phyloP scores from a whole-genome alignment of 64 coral and sea anemone genomes.

The Montipora sp. region DNA sequence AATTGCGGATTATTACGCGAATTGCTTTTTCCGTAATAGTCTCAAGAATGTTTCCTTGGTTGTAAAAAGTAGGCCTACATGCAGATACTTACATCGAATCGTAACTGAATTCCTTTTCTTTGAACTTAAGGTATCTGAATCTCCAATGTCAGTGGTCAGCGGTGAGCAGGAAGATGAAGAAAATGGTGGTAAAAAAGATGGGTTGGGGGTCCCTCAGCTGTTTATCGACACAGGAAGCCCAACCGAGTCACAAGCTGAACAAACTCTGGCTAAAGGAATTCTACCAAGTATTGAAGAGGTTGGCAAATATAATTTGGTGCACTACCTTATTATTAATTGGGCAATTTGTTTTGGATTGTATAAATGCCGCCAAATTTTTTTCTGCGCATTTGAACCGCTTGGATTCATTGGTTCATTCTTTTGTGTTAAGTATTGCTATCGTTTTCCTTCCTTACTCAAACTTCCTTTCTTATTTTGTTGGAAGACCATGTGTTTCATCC shows the following conservation, averaged over 20 bases:
- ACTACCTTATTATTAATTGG: background rate
- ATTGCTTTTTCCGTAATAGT: too few species aligned
- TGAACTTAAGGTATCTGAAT: conserved; percentile 56
- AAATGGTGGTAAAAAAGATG: conserved; percentile 81
- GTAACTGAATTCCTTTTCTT: background rate
- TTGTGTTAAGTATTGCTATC: too few species aligned
- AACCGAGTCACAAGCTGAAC: conserved; percentile 60
- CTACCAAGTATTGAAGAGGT: conserved; percentile 88
- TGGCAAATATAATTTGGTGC: background rate
- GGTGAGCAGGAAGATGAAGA: conserved; percentile 88
- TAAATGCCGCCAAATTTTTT: too few species aligned
- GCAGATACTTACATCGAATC: too few species aligned
- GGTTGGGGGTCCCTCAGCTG: conserved; percentile 86
- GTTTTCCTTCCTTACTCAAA: too few species aligned
- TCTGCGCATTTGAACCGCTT: too few species aligned
- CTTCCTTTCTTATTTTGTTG: too few species aligned
- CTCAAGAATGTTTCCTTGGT: too few species aligned
- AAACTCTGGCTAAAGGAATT: conserved; percentile 64
- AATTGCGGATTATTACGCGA: too few species aligned
- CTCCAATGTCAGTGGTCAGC: conserved; percentile 73
- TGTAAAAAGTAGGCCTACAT: too few species aligned
- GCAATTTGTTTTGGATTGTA: background rate
- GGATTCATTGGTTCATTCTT: too few species aligned
- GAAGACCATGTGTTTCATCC: too few species aligned
- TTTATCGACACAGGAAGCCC: conserved; percentile 79